Conservation (phyloP, 2,797 vertebrate species). For the Sebastes goodei region DNA sequence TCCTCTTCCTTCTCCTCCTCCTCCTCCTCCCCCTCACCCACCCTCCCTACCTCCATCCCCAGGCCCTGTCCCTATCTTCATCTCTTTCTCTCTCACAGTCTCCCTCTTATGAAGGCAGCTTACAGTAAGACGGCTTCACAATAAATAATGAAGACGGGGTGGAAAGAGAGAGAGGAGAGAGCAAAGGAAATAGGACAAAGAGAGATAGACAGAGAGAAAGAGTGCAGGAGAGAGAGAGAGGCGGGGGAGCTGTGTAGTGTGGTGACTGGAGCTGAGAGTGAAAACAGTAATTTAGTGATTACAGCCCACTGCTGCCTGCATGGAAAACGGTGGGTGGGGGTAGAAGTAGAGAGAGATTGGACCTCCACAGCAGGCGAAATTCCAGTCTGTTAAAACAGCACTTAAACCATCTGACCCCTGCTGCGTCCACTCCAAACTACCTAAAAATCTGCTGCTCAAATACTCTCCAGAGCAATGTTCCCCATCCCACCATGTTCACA, state of each 20-base stretch:
- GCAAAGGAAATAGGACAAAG: conserved; percentile 61
- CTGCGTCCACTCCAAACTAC: conserved; percentile 46
- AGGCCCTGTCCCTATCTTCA: conserved; percentile 46
- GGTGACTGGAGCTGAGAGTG: conserved; percentile 72
- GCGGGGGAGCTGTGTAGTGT: conserved; percentile 52
- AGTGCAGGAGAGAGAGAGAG: conserved; percentile 13
- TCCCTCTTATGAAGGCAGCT: conserved; percentile 57
- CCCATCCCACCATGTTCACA: neutral
- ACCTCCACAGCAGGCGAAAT: conserved; percentile 63
- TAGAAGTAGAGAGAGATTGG: conserved; percentile 38
- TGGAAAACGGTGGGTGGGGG: conserved; percentile 33
- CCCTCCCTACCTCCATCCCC: conserved; percentile 32
- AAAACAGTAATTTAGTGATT: conserved; percentile 87
- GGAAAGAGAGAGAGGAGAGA: conserved; percentile 33
- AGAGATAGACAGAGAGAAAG: conserved; percentile 35
- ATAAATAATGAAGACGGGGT: conserved; percentile 67
- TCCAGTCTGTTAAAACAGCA: conserved; percentile 69
- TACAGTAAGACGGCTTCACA: conserved; percentile 64
- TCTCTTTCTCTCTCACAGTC: conserved; percentile 8
- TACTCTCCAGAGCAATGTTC: neutral
- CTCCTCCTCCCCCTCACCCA: neutral
- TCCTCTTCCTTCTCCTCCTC: neutral
- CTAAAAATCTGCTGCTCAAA: neutral
- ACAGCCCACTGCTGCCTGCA: conserved; percentile 73
- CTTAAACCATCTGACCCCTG: conserved; percentile 66